phyloP scores from a whole-genome alignment of 2,797 vertebrate genomes.

The Tragopan temminckii region DNA sequence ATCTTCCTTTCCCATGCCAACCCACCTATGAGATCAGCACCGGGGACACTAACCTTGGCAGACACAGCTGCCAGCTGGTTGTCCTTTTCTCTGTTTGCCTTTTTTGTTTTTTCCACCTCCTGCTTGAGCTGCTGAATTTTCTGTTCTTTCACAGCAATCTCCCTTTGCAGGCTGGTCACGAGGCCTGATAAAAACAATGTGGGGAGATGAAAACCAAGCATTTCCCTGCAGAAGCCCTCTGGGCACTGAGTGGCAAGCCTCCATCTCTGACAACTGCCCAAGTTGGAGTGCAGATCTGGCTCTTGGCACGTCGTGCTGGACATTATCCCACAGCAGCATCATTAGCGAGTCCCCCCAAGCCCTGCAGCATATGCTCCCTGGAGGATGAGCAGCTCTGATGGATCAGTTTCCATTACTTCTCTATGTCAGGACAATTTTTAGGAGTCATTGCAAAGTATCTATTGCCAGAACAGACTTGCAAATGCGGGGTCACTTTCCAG shows the following conservation, averaged over 20 bases:
- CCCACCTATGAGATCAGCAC: fast-evolving
- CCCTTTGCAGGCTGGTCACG: constrained; percentile 79
- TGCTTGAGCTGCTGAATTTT: constrained; percentile 75
- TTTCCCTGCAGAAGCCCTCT: neutral
- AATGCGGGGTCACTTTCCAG: neutral
- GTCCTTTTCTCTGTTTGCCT: constrained; percentile 80
- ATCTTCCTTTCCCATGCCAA: neutral
- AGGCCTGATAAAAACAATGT: constrained; percentile 66
- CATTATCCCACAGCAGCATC: fast-evolving
- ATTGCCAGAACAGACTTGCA: neutral
- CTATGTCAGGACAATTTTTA: fast-evolving
- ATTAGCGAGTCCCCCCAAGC: neutral
- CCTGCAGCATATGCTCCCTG: neutral
- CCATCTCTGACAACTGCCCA: neutral
- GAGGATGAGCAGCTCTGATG: neutral
- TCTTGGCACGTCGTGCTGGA: neutral
- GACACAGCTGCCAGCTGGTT: constrained; percentile 76
- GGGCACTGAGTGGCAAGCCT: fast-evolving
- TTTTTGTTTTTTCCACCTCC: constrained; percentile 75
- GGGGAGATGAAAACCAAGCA: neutral
- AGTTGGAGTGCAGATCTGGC: neutral
- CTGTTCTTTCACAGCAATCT: constrained; percentile 77
- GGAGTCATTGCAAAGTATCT: fast-evolving
- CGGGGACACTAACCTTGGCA: constrained; percentile 73
- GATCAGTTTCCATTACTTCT: neutral